Base-by-base conservation (phyloP, 2,888 invertebrate genomes). In the Glomeris marginata region DNA sequence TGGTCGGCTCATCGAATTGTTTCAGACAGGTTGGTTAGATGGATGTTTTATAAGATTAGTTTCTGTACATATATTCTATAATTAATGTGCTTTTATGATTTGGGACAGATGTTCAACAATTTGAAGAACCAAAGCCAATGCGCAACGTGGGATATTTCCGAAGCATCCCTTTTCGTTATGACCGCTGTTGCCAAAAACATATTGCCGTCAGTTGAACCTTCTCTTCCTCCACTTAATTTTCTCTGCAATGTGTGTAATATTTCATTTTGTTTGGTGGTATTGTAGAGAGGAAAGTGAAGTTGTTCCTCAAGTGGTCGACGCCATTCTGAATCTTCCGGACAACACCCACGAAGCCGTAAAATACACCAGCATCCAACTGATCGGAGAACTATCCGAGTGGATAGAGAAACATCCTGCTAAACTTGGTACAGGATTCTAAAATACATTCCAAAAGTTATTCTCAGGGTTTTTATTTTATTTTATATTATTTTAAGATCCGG, bases 301-400 rank as follows among this genome's bases (percentile, higher is more conserved):
- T 45, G 87, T 94, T 48, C 91, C 92, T 11, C 85, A 88, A 68
- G 90, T 97, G 28, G 81, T 95, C 11, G 84, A 88, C 64, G 87
- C 90, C 13, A 86, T 95, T 54, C 69, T 94, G 37, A 79, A 79
- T 56, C 77, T 92, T 63, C 87, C 91, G 0, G 78, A 78, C 58
- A 62, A 62, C n/a, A 77, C 81, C 0, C 95, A 95, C 65, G 74
- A 85, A 33, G 87, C 88, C 0, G 88, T 97, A 0, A 76, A 85
- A 50, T 80, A 84, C 64, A 94, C 94, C 0, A 87, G 91, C 58
- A 79, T 91, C 51, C 73, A 83, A 58, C 71, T 94, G 45, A 71
- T 94, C 42, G 92, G 91, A 1, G 91, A 94, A 69, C 73, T 94
- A 37, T 82, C 86, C 64, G 95, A 97, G 65, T 97, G 95, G 95